Percentiles rank a stretch among this genome's conserved stretches.
phyloP scores from a whole-genome alignment of 2,797 vertebrate species.

The Ptychobarbus kaznakovi region DNA sequence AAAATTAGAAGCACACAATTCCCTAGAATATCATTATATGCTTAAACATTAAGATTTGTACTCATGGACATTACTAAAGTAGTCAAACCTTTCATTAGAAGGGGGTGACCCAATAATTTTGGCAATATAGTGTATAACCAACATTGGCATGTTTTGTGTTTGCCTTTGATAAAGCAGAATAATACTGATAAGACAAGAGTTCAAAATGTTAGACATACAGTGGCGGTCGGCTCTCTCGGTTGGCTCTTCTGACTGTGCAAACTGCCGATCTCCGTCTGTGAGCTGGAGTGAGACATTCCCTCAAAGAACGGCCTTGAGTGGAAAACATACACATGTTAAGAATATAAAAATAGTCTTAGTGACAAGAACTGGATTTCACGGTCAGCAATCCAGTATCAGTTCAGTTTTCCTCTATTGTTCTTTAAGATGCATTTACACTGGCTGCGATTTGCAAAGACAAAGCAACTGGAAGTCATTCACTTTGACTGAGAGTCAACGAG shows the following conservation, averaged over 20 bases:
- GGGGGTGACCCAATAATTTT: no score
- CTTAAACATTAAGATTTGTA: no score
- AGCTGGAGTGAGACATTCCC: slow-evolving; percentile 73
- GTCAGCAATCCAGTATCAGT: background rate
- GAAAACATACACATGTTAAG: slow-evolving; percentile 28
- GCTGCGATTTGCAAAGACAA: background rate
- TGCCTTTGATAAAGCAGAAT: background rate
- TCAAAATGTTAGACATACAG: slow-evolving; percentile 29
- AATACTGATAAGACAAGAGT: background rate
- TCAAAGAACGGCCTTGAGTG: slow-evolving; percentile 77
- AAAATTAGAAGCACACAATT: no score
- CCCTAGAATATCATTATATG: no score
- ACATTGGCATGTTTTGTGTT: background rate
- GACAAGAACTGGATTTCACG: background rate
- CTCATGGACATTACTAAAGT: no score
- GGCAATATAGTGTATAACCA: background rate
- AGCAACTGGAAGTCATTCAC: background rate
- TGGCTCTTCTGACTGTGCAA: slow-evolving; percentile 68
- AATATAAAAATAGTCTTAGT: background rate
- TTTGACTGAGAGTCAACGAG: background rate
- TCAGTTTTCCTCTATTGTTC: background rate
- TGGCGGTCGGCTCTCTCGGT: slow-evolving; percentile 42
- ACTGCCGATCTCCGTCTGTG: slow-evolving; percentile 71
- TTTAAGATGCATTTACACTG: background rate
- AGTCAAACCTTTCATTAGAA: no score